Percentiles rank a stretch among this genome's conserved stretches.
Conservation (phyloP, 2,113 vertebrate genomes). For the Neotoma lepida region DNA sequence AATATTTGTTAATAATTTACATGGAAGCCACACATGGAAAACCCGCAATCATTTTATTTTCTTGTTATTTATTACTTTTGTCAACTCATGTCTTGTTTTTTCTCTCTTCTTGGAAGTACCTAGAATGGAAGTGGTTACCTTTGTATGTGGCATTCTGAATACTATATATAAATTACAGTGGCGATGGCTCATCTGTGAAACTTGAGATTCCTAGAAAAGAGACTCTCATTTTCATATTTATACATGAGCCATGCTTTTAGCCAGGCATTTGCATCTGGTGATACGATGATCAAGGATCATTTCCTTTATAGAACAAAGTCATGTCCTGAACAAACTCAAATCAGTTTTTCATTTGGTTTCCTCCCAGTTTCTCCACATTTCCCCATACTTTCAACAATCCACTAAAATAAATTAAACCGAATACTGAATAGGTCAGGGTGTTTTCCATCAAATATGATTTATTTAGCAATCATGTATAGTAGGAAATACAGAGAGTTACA, state of each 20-base stretch:
- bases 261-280: neutral
- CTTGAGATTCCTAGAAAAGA: neutral
- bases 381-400: constrained; percentile 45
- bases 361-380: neutral
- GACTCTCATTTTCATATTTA: neutral
- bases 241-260: neutral
- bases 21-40: neutral
- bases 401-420: constrained; percentile 66
- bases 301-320: neutral
- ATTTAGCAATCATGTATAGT: constrained; percentile 84
- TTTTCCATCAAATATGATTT: constrained; percentile 85
- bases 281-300: neutral
- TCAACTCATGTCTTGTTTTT: neutral
- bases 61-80: neutral
- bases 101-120: neutral
- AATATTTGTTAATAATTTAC: neutral
- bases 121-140: neutral
- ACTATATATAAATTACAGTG: neutral
- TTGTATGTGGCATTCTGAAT: neutral
- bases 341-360: neutral
- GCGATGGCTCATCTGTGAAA: neutral
- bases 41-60: neutral
- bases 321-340: neutral
- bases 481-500: constrained; percentile 84
- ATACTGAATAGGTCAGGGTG: constrained; percentile 74